Conservation (phyloP, 2,888 invertebrate genomes). For the Dasypogon diadema region DNA sequence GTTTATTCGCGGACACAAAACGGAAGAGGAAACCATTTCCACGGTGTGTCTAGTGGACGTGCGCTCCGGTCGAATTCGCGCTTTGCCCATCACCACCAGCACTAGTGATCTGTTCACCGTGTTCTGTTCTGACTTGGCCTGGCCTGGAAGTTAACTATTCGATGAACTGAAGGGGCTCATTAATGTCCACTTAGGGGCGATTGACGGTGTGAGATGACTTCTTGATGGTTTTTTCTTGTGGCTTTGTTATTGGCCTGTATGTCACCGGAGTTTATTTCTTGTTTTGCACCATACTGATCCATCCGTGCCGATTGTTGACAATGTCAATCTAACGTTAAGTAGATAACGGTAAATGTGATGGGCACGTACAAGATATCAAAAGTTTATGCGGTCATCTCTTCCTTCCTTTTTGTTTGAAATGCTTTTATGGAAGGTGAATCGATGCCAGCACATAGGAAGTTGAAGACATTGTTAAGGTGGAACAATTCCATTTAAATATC, state of each 20-base stretch:
- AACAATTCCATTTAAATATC: too few relatives aligned
- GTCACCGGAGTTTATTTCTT: not conserved
- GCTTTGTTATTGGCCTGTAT: slow-evolving; percentile 1
- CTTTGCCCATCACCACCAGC: not conserved
- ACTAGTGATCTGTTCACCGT: not conserved
- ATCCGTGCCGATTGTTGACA: slow-evolving; percentile 25
- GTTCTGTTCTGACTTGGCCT: not conserved
- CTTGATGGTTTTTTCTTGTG: slow-evolving; percentile 15
- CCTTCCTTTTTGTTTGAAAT: slow-evolving; percentile 32
- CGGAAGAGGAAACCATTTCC: slow-evolving; percentile 55
- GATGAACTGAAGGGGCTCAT: slow-evolving; percentile 28
- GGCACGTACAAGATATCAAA: slow-evolving; percentile 25
- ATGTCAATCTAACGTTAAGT: slow-evolving; percentile 47
- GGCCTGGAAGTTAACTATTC: not conserved
- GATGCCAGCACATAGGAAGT: not conserved
- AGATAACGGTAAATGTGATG: slow-evolving; percentile 40
- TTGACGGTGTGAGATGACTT: slow-evolving; percentile 41
- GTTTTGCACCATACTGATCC: not conserved
- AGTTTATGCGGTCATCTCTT: slow-evolving; percentile 49
- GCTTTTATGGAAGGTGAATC: slow-evolving; percentile 13
- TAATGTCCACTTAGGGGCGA: slow-evolving; percentile 47
- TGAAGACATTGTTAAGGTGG: too few relatives aligned
- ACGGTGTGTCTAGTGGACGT: slow-evolving; percentile 44
- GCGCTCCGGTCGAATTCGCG: slow-evolving; percentile 45
- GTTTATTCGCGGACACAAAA: slow-evolving; percentile 44